A percentile compares a stretch with the other conserved stretches of the same genome.
Conservation (phyloP, 1,140 invertebrate species). For the Drosophila baimaii region DNA sequence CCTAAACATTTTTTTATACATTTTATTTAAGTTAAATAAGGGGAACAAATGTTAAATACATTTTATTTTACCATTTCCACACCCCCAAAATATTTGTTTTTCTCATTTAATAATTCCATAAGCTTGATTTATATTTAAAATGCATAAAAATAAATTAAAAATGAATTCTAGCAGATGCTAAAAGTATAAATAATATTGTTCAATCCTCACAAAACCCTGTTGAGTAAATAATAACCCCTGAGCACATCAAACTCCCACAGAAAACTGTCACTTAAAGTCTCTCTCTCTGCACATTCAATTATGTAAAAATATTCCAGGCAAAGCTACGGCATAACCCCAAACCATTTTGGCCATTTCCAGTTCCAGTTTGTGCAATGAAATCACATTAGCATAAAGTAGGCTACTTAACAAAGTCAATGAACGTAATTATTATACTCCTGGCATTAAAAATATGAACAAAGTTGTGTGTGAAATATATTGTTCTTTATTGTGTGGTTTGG, state of each 20-base stretch:
- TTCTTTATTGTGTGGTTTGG: slow-evolving; percentile 60
- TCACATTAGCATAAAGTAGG: slow-evolving; percentile 79
- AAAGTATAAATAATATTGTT: not conserved
- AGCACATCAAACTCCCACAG: slow-evolving; percentile 1
- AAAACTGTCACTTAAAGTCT: slow-evolving; percentile 33
- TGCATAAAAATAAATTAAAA: not conserved
- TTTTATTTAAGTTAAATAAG: no score
- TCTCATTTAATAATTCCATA: no score
- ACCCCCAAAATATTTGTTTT: no score
- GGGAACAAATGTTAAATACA: no score
- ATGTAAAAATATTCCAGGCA: slow-evolving; percentile 64
- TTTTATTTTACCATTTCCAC: no score
- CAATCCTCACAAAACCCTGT: not conserved
- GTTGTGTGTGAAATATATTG: slow-evolving; percentile 75
- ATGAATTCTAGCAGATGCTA: no score
- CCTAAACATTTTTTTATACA: no score
- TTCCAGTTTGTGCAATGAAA: slow-evolving; percentile 56
- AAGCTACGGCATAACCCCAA: slow-evolving; percentile 7
- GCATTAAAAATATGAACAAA: slow-evolving; percentile 82
- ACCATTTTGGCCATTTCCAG: slow-evolving; percentile 5
- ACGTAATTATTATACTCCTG: slow-evolving; percentile 81
- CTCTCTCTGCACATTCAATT: slow-evolving; percentile 55
- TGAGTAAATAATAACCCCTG: not conserved
- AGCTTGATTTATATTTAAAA: not conserved
- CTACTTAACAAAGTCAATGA: slow-evolving; percentile 82